phyloP scores from a whole-genome alignment of 2,797 vertebrate genomes.

The Crenuchus spilurus region DNA sequence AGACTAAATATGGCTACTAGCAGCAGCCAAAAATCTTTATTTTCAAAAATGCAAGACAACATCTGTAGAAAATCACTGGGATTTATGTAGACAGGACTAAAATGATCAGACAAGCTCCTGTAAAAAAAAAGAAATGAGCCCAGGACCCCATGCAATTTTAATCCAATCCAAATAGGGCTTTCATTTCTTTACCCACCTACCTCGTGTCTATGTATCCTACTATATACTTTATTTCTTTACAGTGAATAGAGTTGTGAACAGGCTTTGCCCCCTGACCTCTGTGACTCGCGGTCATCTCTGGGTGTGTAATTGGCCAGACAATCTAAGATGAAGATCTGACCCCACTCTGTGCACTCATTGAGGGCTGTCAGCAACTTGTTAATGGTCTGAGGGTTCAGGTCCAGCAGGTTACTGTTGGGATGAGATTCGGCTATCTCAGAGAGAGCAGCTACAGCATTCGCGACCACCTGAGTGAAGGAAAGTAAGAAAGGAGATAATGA shows the following conservation, averaged over 20 bases:
- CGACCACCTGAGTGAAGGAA: constrained; percentile 84
- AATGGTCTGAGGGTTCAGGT: constrained; percentile 96
- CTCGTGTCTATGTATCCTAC: too few species aligned
- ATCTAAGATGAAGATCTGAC: constrained; percentile 98
- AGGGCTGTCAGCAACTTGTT: constrained; percentile 96
- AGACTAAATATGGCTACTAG: too few species aligned
- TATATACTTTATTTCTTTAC: too few species aligned
- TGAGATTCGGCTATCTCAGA: constrained; percentile 97
- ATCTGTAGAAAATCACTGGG: too few species aligned
- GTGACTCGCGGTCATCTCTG: constrained; percentile 94
- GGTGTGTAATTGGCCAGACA: constrained; percentile 96
- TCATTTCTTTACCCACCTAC: too few species aligned
- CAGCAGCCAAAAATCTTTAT: too few species aligned
- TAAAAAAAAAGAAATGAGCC: too few species aligned
- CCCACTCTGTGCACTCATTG: constrained; percentile 97
- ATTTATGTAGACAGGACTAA: too few species aligned
- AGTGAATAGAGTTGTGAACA: background rate
- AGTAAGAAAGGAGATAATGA: constrained; percentile 33
- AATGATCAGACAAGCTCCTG: too few species aligned
- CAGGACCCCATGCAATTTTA: too few species aligned
- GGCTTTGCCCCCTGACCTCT: constrained; percentile 81
- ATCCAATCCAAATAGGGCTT: too few species aligned
- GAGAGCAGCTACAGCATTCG: constrained; percentile 93
- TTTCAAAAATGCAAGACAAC: too few species aligned
- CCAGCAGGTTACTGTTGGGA: constrained; percentile 94